A percentile compares a stretch with the other conserved stretches of the same genome.
These are phyloP conservation scores for Pelecanus crispus DNA, from an alignment of 2,113 vertebrate species.

Conservation along the genomic window DNA sequence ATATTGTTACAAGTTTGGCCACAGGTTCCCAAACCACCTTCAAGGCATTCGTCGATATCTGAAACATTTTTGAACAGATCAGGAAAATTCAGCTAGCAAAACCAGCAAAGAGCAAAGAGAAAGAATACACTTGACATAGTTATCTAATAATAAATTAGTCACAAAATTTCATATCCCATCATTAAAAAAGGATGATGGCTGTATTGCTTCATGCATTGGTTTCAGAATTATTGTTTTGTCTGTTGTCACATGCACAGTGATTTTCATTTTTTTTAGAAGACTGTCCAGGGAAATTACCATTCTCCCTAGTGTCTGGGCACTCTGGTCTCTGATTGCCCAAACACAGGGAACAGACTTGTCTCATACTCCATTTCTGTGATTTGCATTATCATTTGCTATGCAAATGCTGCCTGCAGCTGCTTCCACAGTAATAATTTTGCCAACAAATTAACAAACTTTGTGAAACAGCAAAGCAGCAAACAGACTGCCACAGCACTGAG, in stretches of 20 bases:
- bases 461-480: background rate
- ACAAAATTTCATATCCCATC: background rate
- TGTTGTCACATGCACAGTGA: background rate
- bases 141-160: background rate
- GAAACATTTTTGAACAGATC: conserved; percentile 1
- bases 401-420: background rate
- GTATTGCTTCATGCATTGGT: background rate
- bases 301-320: background rate
- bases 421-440: background rate
- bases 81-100: background rate
- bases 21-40: conserved; percentile 51
- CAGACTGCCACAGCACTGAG: background rate
- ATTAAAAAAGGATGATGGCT: background rate
- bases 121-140: background rate
- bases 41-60: conserved; percentile 65
- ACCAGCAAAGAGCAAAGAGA: background rate
- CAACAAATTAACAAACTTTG: background rate
- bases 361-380: background rate
- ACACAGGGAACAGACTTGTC: background rate
- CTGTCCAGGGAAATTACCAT: background rate
- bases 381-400: background rate
- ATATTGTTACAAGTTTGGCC: conserved; percentile 59
- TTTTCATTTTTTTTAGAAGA: background rate
- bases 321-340: background rate
- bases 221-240: background rate